Evolutionary conservation across 2,797 vertebrate species (phyloP).

Genomic region (Enteromius paludinosus): DNA sequence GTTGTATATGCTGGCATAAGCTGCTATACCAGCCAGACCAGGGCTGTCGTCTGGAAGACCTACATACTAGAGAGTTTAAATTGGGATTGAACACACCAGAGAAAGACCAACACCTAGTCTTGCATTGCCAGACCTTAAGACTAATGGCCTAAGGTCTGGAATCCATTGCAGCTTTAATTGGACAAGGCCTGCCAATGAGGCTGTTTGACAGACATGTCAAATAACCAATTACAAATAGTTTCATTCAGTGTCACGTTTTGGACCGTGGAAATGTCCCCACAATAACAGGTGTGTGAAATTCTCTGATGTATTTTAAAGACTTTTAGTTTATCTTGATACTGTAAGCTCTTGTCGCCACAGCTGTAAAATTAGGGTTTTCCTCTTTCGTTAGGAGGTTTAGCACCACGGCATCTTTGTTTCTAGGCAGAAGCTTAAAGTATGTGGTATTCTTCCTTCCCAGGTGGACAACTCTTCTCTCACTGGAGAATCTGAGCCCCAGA

Average conservation of each 20-base stretch:
- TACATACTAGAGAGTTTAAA: not conserved
- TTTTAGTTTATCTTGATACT: not conserved
- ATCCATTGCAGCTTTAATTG: too few relatives aligned
- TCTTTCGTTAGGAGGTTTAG: not conserved
- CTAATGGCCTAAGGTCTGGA: too few relatives aligned
- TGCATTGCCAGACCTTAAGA: too few relatives aligned
- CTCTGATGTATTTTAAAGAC: not conserved
- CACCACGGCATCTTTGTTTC: not conserved
- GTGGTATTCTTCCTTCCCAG: constrained; percentile 66
- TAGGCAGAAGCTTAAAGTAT: not conserved
- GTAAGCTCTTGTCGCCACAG: not conserved
- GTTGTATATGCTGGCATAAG: not conserved
- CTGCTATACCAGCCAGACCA: not conserved
- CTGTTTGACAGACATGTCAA: too few relatives aligned
- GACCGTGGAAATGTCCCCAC: too few relatives aligned
- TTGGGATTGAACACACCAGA: not conserved
- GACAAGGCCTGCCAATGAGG: too few relatives aligned
- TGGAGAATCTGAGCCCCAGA: constrained; percentile 95
- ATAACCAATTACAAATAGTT: too few relatives aligned
- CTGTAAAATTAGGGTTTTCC: not conserved
- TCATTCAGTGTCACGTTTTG: too few relatives aligned
- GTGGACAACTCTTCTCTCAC: constrained; percentile 98
- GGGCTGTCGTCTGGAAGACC: not conserved
- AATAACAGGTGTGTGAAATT: not conserved
- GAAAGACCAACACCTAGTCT: too few relatives aligned